Conservation (phyloP, 2,797 vertebrate genomes). For the Streptopelia turtur region DNA sequence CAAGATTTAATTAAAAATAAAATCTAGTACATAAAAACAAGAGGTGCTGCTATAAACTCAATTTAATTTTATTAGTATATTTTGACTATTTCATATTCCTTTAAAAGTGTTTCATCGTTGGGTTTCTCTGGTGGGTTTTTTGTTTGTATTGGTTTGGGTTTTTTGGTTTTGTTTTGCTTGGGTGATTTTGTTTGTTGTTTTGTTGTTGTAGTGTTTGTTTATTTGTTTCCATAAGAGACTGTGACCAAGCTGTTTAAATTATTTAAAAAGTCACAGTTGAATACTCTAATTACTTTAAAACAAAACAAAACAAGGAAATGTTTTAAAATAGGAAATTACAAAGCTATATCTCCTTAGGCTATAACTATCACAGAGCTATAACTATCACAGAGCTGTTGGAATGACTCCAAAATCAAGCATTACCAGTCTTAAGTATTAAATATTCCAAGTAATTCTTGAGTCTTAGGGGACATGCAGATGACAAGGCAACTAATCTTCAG, state of each 20-base stretch:
- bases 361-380: background rate
- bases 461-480: background rate
- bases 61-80: background rate
- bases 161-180: too few species aligned
- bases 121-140: background rate
- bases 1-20: background rate
- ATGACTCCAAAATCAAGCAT: background rate
- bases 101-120: background rate
- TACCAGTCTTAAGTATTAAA: background rate
- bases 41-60: background rate
- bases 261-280: background rate
- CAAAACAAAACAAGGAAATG: background rate
- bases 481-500: constrained; percentile 10
- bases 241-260: background rate
- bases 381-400: background rate
- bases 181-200: too few species aligned
- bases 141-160: background rate
- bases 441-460: background rate
- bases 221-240: background rate
- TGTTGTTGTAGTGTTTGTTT: background rate
- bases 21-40: background rate
- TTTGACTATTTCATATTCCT: background rate
- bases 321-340: background rate
- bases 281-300: background rate
- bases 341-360: background rate